Conservation (phyloP, 64 coral and sea anemone genomes). For the Dendronephthya gigantea region DNA sequence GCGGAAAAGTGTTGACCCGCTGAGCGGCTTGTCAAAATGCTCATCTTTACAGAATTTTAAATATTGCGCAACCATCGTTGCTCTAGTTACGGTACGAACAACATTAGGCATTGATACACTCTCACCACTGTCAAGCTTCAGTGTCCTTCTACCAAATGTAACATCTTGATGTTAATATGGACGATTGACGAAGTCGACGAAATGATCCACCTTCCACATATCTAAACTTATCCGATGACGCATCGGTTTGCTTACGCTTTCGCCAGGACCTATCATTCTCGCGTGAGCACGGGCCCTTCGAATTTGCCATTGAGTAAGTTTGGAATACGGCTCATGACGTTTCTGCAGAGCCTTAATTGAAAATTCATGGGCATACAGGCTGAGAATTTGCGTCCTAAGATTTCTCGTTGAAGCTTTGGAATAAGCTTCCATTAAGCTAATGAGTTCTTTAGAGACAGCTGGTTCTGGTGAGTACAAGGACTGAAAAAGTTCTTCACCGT, state of each 20-base stretch:
- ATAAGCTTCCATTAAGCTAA: constrained; percentile 35
- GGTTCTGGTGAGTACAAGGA: background rate
- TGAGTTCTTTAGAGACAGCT: background rate
- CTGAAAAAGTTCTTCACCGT: constrained; percentile 47
- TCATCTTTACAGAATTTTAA: constrained; percentile 29
- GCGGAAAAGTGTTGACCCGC: no score
- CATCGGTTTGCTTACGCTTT: background rate
- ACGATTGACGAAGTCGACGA: no score
- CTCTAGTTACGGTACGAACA: constrained; percentile 36
- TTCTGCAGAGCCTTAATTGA: constrained; percentile 6
- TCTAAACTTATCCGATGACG: constrained; percentile 31
- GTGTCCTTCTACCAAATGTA: constrained; percentile 29
- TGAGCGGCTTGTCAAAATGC: constrained; percentile 31
- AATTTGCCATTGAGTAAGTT: constrained; percentile 35
- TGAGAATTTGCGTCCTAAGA: constrained; percentile 45
- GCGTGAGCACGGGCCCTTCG: background rate
- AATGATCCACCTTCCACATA: constrained; percentile 39
- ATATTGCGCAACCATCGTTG: constrained; percentile 47
- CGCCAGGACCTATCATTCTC: constrained; percentile 15
- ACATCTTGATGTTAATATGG: constrained; percentile 52
- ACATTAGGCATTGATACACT: constrained; percentile 44
- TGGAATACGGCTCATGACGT: constrained; percentile 23
- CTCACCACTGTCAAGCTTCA: constrained; percentile 36
- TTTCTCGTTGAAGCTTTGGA: constrained; percentile 25
- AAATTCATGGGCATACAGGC: constrained; percentile 36